Percentiles rank a stretch among this genome's conserved stretches.
Evolutionary conservation across 2,888 invertebrate genomes (phyloP).

Genomic region (Macaria notata): DNA sequence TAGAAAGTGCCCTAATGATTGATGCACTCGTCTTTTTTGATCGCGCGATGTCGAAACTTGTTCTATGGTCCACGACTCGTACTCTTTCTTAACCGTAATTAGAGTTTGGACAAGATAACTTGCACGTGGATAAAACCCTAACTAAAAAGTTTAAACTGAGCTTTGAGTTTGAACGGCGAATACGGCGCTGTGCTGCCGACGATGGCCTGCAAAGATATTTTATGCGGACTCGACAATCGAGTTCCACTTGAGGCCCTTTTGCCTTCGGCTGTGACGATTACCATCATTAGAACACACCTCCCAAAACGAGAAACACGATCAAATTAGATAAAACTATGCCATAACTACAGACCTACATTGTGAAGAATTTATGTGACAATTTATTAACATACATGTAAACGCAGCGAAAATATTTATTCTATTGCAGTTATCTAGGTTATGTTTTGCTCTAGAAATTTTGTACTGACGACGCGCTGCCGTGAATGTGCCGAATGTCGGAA

Average conservation of each 20-base stretch:
- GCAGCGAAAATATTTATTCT: conserved; percentile 9
- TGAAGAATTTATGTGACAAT: conserved; percentile 22
- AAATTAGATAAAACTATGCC: not conserved
- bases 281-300: conserved; percentile 35
- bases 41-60: conserved; percentile 63
- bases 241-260: conserved; percentile 29
- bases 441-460: conserved; percentile 18
- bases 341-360: conserved; percentile 1
- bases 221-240: not conserved
- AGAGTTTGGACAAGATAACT: not conserved
- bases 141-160: not conserved
- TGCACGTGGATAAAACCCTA: not conserved
- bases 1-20: conserved; percentile 72
- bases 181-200: too few species aligned
- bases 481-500: conserved; percentile 14
- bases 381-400: not conserved
- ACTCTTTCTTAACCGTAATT: conserved; percentile 30
- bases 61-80: conserved; percentile 37
- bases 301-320: conserved; percentile 3
- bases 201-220: too few species aligned
- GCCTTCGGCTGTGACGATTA: conserved; percentile 50
- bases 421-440: conserved; percentile 23
- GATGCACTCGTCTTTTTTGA: conserved; percentile 61
- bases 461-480: conserved; percentile 9
- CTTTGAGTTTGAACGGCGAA: too few species aligned